Evolutionary conservation across 2,797 vertebrate genomes (phyloP), one percentile per base, ranked within the genome.

Genomic region (Muscicapa striata): DNA sequence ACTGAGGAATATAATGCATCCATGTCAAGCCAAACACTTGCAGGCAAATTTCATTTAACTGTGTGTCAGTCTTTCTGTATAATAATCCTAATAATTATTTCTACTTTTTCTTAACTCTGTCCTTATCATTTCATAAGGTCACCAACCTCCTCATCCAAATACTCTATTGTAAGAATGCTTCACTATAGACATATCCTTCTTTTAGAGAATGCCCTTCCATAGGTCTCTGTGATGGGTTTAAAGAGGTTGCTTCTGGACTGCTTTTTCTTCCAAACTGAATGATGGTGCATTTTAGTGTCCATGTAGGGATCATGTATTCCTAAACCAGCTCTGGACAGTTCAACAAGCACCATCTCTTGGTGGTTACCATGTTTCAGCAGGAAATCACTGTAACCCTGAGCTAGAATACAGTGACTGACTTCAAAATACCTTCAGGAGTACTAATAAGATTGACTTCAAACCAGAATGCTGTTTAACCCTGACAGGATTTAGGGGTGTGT

Each of bases 1-100:
- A 61, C 90, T 91, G 93, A 94, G 92, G 95, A 97, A 96, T 97
- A 67, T 91, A 85, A n/a, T 83, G 85, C 91, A 74, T 95, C 95
- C 91, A 23, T 94, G 93, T 86, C 41, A 84, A 78, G 45, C 38
- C 41, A 41, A 89, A 94, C 82, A 97, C 95, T 94, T 95, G 90
- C 94, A 96, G 95, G 75, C 91, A 79, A 45, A 63, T 89, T 92
- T 94, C 16, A 83, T 40, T 87, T 79, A 57, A 55, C 24, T 79
- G 18, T 40, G 9, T 93, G 70, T 41, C 49, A 24, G 18, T 89
- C 49, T 77, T 70, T n/a, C 38, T 63, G 16, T 72, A 4, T 87
- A 67, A 59, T 87, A 52, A 73, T 69, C 13, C 34, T 72, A 23
- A 40, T 30, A 79, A 63, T 78, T 70, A 32, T 43, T 94, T 85